Base-by-base conservation (phyloP, 2,113 vertebrate species). In the Myotis brandtii region DNA sequence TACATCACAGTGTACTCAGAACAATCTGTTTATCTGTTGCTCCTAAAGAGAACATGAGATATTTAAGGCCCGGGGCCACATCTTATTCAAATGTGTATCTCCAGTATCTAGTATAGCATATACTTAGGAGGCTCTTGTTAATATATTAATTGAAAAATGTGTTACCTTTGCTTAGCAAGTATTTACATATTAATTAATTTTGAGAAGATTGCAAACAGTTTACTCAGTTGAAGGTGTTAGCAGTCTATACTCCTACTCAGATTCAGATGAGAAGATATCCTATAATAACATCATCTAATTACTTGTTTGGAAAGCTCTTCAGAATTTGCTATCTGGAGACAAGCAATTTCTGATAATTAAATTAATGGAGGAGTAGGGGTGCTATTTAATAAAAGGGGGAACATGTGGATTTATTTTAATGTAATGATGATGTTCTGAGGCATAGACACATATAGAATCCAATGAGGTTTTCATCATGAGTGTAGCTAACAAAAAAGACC, bases 101-200 rank as follows among this genome's bases (percentile, higher is more conserved):
- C 17, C 9, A 79, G 12, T 7, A 48, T 40, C 72, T n/a, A 91
- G 14, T 11, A 59, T 0, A 67, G 14, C 54, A 56, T 56, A 20
- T 56, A 56, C 20, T 56, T 59, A 59, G 56, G 27, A 37, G 76
- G 37, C 9, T 81, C 67, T 76, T 92, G 10, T 73, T 96, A 66
- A 73, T 95, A 90, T 75, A 32, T 92, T 96, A 97, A 97, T 76
- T 86, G 77, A 89, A 97, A 97, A 97, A 95, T 40, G 37, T 96
- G 82, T 91, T 95, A 86, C 64, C 76, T 86, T 96, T 76, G 73
- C 90, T 93, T 66, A 81, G 88, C 76, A 95, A 95, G 92, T 91
- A 96, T 96, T 96, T 96, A 86, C 77, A 96, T 93, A 64, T 92
- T 97, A 93, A 96, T 93, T 95, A 95, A 96, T 69, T 94, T 48